Evolutionary conservation across 2,113 vertebrate genomes (phyloP).

Genomic region (Gnathonemus longibarbis): DNA sequence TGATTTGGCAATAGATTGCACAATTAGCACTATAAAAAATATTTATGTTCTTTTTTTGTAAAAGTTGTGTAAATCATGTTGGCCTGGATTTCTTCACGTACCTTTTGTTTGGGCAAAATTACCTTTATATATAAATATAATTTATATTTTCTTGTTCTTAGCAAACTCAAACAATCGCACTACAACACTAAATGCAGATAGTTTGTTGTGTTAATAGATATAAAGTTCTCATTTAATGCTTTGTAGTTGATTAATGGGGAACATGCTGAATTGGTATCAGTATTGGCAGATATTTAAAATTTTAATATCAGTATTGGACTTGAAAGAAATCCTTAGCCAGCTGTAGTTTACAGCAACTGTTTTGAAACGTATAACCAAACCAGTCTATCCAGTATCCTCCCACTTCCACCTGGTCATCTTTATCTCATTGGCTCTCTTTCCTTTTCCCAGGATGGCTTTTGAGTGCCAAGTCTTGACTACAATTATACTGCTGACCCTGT

Average conservation of each 20-base stretch:
- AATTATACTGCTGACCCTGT: conserved; percentile 27
- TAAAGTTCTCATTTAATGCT: background rate
- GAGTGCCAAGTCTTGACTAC: conserved; percentile 32
- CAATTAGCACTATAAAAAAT: background rate
- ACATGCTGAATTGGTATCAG: background rate
- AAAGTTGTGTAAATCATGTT: background rate
- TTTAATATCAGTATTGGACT: background rate
- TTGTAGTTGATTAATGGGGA: background rate
- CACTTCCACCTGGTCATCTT: background rate
- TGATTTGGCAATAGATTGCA: background rate
- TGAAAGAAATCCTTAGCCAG: background rate
- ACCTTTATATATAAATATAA: background rate
- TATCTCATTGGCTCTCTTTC: background rate
- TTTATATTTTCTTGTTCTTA: background rate
- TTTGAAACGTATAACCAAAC: background rate
- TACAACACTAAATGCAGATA: background rate
- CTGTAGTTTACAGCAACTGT: background rate
- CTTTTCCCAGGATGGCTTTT: conserved; percentile 48
- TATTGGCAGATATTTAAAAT: background rate
- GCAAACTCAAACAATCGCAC: background rate
- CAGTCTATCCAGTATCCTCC: background rate
- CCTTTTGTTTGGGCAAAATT: background rate
- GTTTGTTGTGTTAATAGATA: background rate
- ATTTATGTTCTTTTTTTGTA: background rate
- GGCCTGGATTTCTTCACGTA: background rate